Evolutionary conservation across 2,888 invertebrate genomes (phyloP).

Genomic region (Dicyrtoma fusca): DNA sequence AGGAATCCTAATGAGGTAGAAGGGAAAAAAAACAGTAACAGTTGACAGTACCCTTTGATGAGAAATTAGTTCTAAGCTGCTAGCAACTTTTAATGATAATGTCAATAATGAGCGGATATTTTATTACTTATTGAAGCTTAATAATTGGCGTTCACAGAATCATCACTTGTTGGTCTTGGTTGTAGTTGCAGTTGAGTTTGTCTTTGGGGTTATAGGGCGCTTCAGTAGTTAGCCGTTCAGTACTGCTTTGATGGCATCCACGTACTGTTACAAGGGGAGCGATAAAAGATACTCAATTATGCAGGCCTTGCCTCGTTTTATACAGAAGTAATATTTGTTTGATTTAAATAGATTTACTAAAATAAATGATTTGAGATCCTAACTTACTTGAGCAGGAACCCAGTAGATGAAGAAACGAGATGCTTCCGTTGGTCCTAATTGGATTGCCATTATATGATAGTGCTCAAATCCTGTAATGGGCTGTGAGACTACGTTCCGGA

Average conservation of each 20-base stretch:
- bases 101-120: too few relatives aligned
- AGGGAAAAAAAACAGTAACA: too few relatives aligned
- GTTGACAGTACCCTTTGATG: too few relatives aligned
- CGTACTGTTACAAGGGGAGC: conserved; percentile 63
- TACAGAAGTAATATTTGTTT: conserved; percentile 5
- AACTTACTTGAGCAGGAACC: conserved; percentile 76
- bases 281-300: conserved; percentile 26
- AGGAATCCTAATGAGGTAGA: too few relatives aligned
- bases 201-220: too few relatives aligned
- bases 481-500: conserved; percentile 78
- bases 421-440: conserved; percentile 87
- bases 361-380: conserved; percentile 12
- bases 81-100: too few relatives aligned
- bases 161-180: too few relatives aligned
- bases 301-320: background rate
- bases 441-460: conserved; percentile 76
- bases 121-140: too few relatives aligned
- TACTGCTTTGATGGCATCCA: conserved; percentile 87
- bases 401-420: conserved; percentile 92
- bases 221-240: conserved; percentile 72
- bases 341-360: background rate
- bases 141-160: too few relatives aligned
- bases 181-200: too few relatives aligned
- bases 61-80: too few relatives aligned
- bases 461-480: conserved; percentile 86